Evolutionary conservation across 2,888 invertebrate species (phyloP).

Genomic region (Amaurobius ferox): DNA sequence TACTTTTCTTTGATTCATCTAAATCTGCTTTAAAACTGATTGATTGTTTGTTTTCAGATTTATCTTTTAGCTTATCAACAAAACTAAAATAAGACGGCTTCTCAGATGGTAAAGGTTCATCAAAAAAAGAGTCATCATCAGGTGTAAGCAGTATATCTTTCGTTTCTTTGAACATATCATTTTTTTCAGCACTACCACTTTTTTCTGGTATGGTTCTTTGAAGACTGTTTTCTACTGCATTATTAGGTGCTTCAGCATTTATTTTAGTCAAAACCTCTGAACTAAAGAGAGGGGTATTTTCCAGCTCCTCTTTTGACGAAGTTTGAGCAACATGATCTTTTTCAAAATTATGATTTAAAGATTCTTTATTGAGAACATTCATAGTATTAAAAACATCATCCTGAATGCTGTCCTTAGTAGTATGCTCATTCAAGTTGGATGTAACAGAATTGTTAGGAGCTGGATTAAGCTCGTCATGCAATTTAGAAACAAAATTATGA

Average conservation of each 20-base stretch:
- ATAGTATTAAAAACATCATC: too few relatives aligned
- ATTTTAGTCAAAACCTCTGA: too few relatives aligned
- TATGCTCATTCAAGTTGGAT: too few relatives aligned
- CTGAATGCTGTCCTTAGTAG: too few relatives aligned
- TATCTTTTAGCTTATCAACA: conserved; percentile 6
- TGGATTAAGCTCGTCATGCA: neutral
- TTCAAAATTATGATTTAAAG: too few relatives aligned
- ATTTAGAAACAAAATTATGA: neutral
- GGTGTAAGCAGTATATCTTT: neutral
- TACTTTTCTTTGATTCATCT: conserved; percentile 15
- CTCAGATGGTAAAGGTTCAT: conserved; percentile 51
- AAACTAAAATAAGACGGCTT: conserved; percentile 32
- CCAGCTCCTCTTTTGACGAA: too few relatives aligned
- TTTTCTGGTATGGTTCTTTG: neutral
- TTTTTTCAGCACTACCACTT: neutral
- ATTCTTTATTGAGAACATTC: too few relatives aligned
- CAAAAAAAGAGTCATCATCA: conserved; percentile 62
- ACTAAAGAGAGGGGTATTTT: too few relatives aligned
- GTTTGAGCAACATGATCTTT: too few relatives aligned
- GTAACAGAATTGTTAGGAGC: too few relatives aligned
- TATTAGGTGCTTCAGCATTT: neutral
- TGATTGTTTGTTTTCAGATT: neutral
- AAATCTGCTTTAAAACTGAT: neutral
- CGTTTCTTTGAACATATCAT: neutral
- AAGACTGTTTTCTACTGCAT: conserved; percentile 19